phyloP scores from a whole-genome alignment of 2,113 vertebrate genomes.

The Scophthalmus maximus region DNA sequence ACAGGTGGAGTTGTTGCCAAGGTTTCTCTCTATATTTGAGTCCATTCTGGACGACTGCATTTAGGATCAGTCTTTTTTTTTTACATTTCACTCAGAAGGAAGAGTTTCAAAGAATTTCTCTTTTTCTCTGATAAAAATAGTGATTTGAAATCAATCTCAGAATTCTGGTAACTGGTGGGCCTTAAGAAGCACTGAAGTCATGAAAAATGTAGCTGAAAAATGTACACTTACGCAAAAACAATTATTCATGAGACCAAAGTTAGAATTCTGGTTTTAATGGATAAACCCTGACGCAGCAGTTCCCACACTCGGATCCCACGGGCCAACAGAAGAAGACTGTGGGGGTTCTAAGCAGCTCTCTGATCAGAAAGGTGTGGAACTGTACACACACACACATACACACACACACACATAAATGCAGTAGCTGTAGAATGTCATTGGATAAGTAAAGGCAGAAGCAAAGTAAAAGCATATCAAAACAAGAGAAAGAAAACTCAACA shows the following conservation, averaged over 20 bases:
- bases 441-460: too few relatives aligned
- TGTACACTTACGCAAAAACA: background rate
- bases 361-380: background rate
- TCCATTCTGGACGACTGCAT: too few relatives aligned
- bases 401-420: too few relatives aligned
- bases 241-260: background rate
- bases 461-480: too few relatives aligned
- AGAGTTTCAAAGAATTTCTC: too few relatives aligned
- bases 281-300: conserved; percentile 14
- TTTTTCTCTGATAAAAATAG: background rate
- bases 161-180: background rate
- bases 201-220: background rate
- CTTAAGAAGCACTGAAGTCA: background rate
- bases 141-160: background rate
- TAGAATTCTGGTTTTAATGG: background rate
- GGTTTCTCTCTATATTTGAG: background rate
- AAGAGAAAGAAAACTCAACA: background rate
- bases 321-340: background rate
- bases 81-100: too few relatives aligned
- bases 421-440: too few relatives aligned
- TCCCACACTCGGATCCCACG: background rate
- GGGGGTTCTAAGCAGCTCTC: background rate
- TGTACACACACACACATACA: too few relatives aligned
- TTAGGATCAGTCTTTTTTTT: too few relatives aligned
- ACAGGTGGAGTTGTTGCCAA: too few relatives aligned